phyloP scores from a whole-genome alignment of 2,797 vertebrate species.

The Neosalanx taihuensis region DNA sequence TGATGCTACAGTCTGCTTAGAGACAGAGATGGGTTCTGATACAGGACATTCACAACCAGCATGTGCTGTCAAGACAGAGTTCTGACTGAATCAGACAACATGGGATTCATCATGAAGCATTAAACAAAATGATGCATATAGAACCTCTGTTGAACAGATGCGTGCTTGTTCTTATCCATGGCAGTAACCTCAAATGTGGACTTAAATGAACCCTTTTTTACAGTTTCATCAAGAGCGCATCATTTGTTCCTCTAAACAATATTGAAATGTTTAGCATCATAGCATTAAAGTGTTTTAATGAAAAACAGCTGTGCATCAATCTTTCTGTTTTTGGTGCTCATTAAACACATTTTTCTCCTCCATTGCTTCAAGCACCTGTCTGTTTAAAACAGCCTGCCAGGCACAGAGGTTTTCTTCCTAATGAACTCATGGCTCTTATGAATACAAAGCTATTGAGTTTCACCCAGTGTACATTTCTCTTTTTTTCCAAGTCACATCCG shows the following conservation, averaged over 20 bases:
- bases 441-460: conserved; percentile 45
- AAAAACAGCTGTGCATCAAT: conserved; percentile 62
- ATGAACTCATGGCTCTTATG: conserved; percentile 30
- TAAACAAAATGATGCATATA: background rate
- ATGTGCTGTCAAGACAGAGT: conserved; percentile 23
- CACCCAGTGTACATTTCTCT: conserved; percentile 41
- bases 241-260: background rate
- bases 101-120: conserved; percentile 31
- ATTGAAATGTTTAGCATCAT: conserved; percentile 1
- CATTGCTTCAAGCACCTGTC: conserved; percentile 49
- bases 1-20: conserved; percentile 37
- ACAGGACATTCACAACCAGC: conserved; percentile 22
- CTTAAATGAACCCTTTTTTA: conserved; percentile 14
- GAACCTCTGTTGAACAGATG: conserved; percentile 15
- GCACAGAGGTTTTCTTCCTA: conserved; percentile 16
- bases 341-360: background rate
- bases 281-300: conserved; percentile 53
- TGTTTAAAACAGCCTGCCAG: conserved; percentile 33
- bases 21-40: conserved; percentile 21
- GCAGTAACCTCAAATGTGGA: conserved; percentile 4
- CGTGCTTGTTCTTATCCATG: conserved; percentile 24
- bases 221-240: conserved; percentile 31
- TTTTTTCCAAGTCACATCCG: conserved; percentile 44
- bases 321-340: conserved; percentile 19
- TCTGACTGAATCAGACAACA: conserved; percentile 31